Evolutionary conservation across 2,113 vertebrate species (phyloP), one percentile per base, ranked within the genome.

Genomic region (Gallinago paraguaiae): DNA sequence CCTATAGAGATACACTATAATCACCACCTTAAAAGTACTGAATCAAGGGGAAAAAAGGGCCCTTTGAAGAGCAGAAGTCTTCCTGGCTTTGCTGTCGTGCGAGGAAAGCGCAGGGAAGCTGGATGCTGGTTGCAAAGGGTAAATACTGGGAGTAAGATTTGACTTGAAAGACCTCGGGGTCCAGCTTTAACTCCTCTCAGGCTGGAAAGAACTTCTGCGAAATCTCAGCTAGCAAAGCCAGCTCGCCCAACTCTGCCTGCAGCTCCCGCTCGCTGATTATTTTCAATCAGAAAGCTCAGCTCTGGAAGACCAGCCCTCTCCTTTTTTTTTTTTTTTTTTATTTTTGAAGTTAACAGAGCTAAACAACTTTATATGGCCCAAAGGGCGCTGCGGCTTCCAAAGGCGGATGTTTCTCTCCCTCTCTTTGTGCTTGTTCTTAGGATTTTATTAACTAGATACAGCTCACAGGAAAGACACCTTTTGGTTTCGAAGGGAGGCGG

Each of bases 21-120:
- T 39, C 46, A 46, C 17, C 63, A 41, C 9, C 63, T 75, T 72
- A 50, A 37, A 95, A 92, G 67, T 8, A 6, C 37, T 11, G 41
- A 48, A 69, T 69, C 53, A 69, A 85, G 78, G 35, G 64, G 57
- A 24, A 83, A 20, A 90, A 76, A 94, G 57, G 28, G 18, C 24
- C 16, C 54, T 90, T 95, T 94, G 91, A 95, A 93, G 93, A 82
- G 57, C 2, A 72, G 57, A 54, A 45, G 8, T 71, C 59, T 87
- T 57, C 45, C 74, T 89, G 0, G 1, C 74, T 91, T 72, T 94
- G 91, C 77, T 56, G 43, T 9, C 16, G 53, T 28, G 33, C 39
- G 30, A 65, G 61, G 61, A 28, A 18, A 60, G 46, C 11, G 7
- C 54, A 17, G 20, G 67, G 78, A 31, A 54, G 51, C 9, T 27